These are phyloP conservation scores for Eumacrocentrus americanus DNA, from an alignment of 2,888 invertebrate genomes.

Conservation along the genomic window DNA sequence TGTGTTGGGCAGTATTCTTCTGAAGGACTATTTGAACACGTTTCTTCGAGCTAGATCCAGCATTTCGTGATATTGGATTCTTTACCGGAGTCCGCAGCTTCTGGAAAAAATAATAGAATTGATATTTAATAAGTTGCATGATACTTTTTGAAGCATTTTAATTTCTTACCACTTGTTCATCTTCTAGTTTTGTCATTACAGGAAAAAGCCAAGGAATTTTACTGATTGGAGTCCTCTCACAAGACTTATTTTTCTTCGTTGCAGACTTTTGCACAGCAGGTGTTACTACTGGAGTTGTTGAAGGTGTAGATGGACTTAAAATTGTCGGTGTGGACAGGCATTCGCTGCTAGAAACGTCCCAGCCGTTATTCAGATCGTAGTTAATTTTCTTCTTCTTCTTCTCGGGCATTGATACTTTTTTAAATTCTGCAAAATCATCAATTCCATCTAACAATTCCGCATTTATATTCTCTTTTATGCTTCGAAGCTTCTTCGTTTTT, in stretches of 20 bases:
- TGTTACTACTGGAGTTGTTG: slow-evolving; percentile 22
- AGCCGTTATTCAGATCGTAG: slow-evolving; percentile 14
- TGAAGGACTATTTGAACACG: slow-evolving; percentile 77
- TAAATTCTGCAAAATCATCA: slow-evolving; percentile 23
- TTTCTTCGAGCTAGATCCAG: slow-evolving; percentile 61
- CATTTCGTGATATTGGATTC: slow-evolving; percentile 4
- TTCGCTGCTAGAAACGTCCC: slow-evolving; percentile 25
- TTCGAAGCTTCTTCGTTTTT: slow-evolving; percentile 43
- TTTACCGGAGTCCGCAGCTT: slow-evolving; percentile 24
- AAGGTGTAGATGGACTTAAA: no score
- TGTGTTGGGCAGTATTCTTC: slow-evolving; percentile 74
- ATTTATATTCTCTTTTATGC: slow-evolving; percentile 30
- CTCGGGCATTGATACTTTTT: not conserved
- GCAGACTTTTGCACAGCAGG: slow-evolving; percentile 15
- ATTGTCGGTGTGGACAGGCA: no score
- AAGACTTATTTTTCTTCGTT: not conserved
- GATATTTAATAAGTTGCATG: no score
- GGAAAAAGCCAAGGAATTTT: slow-evolving; percentile 35
- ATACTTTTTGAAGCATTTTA: not conserved
- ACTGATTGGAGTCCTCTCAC: not conserved
- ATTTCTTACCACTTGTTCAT: slow-evolving; percentile 40
- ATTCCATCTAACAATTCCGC: slow-evolving; percentile 25
- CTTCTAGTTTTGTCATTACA: slow-evolving; percentile 42
- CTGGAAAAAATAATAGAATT: slow-evolving; percentile 26
- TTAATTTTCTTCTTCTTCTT: slow-evolving; percentile 18